phyloP scores from a whole-genome alignment of 2,797 vertebrate species.

The Pterois miles region DNA sequence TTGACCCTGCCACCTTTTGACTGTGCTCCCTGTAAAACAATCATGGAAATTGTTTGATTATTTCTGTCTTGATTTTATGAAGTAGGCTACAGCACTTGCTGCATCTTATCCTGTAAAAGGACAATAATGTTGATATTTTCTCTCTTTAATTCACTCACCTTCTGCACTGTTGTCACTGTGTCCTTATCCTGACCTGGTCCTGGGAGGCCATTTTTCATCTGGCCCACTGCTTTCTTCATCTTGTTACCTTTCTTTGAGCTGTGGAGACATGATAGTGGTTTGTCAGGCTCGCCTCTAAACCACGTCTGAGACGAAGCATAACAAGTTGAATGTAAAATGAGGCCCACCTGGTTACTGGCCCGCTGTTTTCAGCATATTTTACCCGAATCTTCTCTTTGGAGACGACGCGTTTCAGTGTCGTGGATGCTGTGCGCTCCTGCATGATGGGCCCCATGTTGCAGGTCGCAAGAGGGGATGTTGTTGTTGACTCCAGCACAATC shows the following conservation, averaged over 20 bases:
- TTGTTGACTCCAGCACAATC: constrained; percentile 43
- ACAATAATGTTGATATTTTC: neutral
- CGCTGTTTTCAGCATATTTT: constrained; percentile 82
- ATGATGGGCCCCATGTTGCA: constrained; percentile 86
- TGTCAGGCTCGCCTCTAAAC: neutral
- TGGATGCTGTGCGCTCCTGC: constrained; percentile 83
- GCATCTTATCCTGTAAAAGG: neutral
- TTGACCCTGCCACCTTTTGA: constrained; percentile 69
- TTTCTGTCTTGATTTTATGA: neutral
- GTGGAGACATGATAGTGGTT: constrained; percentile 51
- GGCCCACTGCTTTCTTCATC: constrained; percentile 77
- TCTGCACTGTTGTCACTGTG: constrained; percentile 63
- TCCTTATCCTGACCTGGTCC: constrained; percentile 79
- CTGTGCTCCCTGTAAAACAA: constrained; percentile 67
- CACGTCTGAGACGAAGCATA: neutral
- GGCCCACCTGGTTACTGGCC: constrained; percentile 75
- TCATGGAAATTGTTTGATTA: neutral
- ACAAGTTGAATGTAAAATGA: neutral
- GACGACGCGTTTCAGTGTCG: constrained; percentile 79
- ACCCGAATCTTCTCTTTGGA: constrained; percentile 82
- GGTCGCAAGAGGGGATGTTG: constrained; percentile 49
- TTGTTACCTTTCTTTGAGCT: constrained; percentile 83
- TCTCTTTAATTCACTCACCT: constrained; percentile 52
- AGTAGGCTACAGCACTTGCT: no score
- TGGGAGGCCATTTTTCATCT: constrained; percentile 73